These are phyloP conservation scores for Crotalus helleri DNA, from an alignment of 2,113 vertebrate species.

Conservation along the genomic window DNA sequence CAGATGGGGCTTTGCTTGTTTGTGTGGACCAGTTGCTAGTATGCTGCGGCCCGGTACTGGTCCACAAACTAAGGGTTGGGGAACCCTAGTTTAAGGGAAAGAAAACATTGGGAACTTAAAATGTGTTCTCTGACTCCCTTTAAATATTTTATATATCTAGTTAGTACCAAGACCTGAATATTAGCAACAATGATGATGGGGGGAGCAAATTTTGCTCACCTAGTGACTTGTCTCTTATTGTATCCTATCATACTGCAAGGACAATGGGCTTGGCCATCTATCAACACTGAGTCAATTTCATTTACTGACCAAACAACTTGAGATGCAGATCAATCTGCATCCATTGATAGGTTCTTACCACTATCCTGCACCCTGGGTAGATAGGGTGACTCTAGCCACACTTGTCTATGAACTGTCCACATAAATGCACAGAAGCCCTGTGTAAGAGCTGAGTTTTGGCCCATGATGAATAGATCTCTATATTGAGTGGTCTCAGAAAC, in stretches of 20 bases:
- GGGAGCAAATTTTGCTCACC: neutral
- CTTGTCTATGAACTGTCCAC: neutral
- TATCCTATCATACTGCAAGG: neutral
- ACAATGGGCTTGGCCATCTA: neutral
- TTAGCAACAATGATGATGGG: neutral
- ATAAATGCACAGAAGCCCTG: constrained; percentile 45
- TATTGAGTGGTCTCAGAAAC: constrained; percentile 48
- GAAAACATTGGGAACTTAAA: neutral
- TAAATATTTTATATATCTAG: neutral
- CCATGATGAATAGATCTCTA: constrained; percentile 67
- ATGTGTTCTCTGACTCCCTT: neutral
- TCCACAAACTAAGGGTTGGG: no score
- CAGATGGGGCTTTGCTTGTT: no score
- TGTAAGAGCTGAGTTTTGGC: constrained; percentile 50
- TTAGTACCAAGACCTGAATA: neutral
- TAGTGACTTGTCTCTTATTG: neutral
- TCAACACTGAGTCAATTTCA: neutral
- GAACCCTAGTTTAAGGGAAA: no score
- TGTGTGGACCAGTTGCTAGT: no score
- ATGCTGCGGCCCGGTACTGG: no score
- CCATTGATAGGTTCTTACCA: neutral
- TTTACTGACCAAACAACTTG: neutral
- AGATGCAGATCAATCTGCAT: neutral
- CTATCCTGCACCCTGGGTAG: neutral
- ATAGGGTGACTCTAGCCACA: neutral